These are phyloP conservation scores for Himalopsyche kuldschensis DNA, from an alignment of 2,888 invertebrate species.

Conservation along the genomic window DNA sequence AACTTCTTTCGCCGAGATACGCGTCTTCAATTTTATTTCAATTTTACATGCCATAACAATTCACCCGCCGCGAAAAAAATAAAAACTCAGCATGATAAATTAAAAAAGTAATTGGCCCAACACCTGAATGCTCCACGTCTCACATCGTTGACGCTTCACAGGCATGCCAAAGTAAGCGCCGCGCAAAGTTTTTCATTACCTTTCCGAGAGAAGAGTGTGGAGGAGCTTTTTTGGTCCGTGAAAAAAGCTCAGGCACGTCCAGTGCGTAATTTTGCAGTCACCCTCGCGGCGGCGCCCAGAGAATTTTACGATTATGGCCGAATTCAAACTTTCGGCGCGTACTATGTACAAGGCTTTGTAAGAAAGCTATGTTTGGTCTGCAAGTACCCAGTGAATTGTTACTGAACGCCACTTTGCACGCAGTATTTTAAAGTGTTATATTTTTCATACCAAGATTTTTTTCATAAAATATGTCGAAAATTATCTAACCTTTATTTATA, in stretches of 20 bases:
- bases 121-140: constrained; percentile 5
- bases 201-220: background rate
- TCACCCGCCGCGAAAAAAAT: background rate
- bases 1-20: background rate
- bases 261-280: constrained; percentile 30
- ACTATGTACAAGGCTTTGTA: constrained; percentile 2
- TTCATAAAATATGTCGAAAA: no score
- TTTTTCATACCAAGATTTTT: background rate
- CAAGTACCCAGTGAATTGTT: constrained; percentile 4
- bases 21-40: background rate
- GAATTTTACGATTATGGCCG: constrained; percentile 37
- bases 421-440: constrained; percentile 14
- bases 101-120: constrained; percentile 11
- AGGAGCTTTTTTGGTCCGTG: background rate
- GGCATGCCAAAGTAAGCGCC: background rate
- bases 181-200: constrained; percentile 19
- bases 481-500: no score
- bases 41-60: background rate
- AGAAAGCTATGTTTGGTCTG: background rate
- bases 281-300: constrained; percentile 8
- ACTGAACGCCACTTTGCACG: constrained; percentile 8
- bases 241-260: constrained; percentile 21
- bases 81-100: constrained; percentile 4
- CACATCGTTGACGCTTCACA: background rate
- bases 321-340: constrained; percentile 33